These are phyloP conservation scores for Martes martes DNA, from an alignment of 2,113 vertebrate genomes.

Conservation along the genomic window DNA sequence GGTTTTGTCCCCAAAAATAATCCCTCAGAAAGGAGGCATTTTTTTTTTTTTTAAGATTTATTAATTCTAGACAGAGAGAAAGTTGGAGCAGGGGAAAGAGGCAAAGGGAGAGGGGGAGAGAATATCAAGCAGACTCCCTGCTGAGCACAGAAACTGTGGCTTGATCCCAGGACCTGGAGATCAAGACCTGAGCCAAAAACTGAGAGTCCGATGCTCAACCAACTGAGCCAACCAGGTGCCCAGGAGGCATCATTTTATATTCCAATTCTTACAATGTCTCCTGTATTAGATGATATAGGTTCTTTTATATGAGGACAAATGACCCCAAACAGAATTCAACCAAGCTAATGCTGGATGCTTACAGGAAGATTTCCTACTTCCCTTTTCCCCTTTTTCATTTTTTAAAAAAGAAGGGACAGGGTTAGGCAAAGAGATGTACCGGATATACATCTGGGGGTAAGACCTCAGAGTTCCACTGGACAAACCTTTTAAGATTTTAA, in stretches of 20 bases:
- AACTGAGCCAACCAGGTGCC: not conserved
- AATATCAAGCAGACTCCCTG: not conserved
- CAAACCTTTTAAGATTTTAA: too few relatives aligned
- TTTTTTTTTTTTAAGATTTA: not conserved
- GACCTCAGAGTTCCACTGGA: not conserved
- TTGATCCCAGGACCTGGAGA: not conserved
- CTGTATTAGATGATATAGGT: not conserved
- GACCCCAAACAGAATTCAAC: not conserved
- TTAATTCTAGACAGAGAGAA: not conserved
- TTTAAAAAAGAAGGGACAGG: too few relatives aligned
- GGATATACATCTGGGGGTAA: not conserved
- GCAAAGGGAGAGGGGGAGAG: not conserved
- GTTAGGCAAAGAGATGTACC: not conserved
- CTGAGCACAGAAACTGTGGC: not conserved
- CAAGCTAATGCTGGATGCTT: not conserved
- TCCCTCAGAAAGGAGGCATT: not conserved
- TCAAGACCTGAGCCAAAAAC: not conserved
- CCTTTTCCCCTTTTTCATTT: not conserved
- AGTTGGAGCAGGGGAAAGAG: not conserved
- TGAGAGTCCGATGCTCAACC: not conserved
- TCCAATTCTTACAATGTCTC: not conserved
- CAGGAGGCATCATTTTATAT: not conserved
- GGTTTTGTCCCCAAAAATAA: not conserved
- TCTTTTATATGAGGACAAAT: not conserved
- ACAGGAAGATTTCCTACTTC: not conserved